phyloP scores from a whole-genome alignment of 1,140 invertebrate genomes.

The Ridgeia piscesae region DNA sequence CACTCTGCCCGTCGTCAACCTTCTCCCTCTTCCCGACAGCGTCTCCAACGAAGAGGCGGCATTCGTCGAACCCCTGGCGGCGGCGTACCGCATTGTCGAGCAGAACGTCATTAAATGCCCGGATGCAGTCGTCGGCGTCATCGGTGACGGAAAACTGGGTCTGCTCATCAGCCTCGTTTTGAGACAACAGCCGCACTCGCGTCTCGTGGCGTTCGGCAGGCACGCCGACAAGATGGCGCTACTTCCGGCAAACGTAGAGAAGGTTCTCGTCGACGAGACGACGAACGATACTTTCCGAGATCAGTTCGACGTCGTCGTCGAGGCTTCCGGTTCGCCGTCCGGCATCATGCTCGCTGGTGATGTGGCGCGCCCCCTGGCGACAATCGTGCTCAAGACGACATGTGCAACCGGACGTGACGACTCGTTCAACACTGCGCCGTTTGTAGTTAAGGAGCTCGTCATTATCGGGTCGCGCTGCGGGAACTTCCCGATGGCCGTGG shows the following conservation, averaged over 20 bases:
- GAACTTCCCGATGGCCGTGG: conserved; percentile 22
- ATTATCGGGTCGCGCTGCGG: conserved; percentile 22
- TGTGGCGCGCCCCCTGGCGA: conserved; percentile 4
- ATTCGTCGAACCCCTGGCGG: conserved; percentile 21
- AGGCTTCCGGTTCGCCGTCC: conserved; percentile 15
- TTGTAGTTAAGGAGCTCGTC: conserved; percentile 20
- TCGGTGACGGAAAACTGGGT: conserved; percentile 23
- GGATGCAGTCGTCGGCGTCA: conserved; percentile 19
- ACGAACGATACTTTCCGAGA: background rate
- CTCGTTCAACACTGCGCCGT: conserved; percentile 20
- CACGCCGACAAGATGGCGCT: conserved; percentile 14
- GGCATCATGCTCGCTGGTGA: conserved; percentile 13
- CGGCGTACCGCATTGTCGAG: conserved; percentile 19
- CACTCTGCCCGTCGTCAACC: conserved; percentile 14
- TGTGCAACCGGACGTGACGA: background rate
- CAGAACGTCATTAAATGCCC: conserved; percentile 8
- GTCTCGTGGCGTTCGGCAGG: conserved; percentile 9
- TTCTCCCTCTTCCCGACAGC: conserved; percentile 2
- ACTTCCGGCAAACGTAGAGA: background rate
- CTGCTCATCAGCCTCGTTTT: conserved; percentile 17
- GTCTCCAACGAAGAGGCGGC: conserved; percentile 16
- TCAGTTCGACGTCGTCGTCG: conserved; percentile 16
- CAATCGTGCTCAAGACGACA: conserved; percentile 19
- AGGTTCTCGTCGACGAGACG: conserved; percentile 13
- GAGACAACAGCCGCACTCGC: background rate